A percentile compares a stretch with the other conserved stretches of the same genome.
These are phyloP conservation scores for Thalassarche chlororhynchos DNA, from an alignment of 2,113 vertebrate species.

Conservation along the genomic window DNA sequence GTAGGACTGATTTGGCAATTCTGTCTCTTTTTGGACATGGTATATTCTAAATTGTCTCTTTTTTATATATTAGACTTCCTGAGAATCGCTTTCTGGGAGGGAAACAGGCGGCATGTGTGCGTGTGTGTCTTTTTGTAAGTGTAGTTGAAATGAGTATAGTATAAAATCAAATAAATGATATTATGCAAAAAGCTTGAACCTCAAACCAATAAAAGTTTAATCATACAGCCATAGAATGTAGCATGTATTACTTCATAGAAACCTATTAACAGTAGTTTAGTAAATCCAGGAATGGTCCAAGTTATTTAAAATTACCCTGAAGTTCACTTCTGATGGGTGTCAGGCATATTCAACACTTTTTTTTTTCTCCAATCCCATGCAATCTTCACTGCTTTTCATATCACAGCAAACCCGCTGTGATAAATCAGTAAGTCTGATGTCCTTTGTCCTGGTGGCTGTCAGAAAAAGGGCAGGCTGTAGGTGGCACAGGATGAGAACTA, in stretches of 20 bases:
- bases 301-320: neutral
- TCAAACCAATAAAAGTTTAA: neutral
- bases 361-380: fast-evolving
- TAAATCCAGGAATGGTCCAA: neutral
- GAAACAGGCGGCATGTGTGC: neutral
- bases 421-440: neutral
- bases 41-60: neutral
- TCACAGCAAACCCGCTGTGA: neutral
- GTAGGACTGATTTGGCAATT: neutral
- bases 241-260: neutral
- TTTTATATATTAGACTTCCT: neutral
- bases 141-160: neutral
- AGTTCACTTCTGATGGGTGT: neutral
- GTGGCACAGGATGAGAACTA: neutral
- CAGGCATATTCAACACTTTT: neutral
- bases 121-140: neutral
- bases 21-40: neutral
- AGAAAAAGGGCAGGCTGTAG: neutral
- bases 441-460: neutral
- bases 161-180: neutral
- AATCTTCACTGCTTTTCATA: neutral
- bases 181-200: neutral
- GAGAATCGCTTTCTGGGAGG: neutral
- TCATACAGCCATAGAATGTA: neutral
- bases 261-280: neutral